Conservation (phyloP, 2,113 vertebrate genomes). For the Myodes glareolus region DNA sequence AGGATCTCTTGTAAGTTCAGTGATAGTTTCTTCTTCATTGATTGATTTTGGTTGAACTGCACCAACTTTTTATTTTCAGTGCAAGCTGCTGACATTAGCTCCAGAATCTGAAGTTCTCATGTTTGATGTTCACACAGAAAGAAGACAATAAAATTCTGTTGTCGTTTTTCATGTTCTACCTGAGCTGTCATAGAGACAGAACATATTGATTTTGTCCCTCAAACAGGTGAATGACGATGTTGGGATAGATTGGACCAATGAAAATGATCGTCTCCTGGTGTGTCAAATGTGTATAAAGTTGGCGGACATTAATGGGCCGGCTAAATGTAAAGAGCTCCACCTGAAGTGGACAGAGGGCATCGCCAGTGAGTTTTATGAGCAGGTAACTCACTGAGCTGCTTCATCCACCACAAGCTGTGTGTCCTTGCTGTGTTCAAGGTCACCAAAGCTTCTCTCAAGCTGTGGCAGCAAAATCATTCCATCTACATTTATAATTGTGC, state of each 20-base stretch:
- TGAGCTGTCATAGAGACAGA: conserved; percentile 28
- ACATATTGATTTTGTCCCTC: conserved; percentile 10
- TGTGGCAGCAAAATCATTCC: neutral
- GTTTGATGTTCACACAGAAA: conserved; percentile 1
- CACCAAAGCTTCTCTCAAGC: neutral
- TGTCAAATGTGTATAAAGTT: conserved; percentile 99
- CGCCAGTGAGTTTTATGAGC: conserved; percentile 98
- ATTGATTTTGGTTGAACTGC: neutral
- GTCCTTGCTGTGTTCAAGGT: neutral
- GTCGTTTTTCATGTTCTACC: neutral
- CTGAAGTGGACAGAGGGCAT: conserved; percentile 98
- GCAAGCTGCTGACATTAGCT: neutral
- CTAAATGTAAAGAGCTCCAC: conserved; percentile 96
- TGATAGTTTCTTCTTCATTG: neutral
- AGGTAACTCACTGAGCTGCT: conserved; percentile 86
- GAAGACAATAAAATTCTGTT: neutral
- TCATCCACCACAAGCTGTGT: neutral
- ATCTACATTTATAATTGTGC: neutral
- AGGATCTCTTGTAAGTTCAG: neutral
- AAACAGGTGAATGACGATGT: conserved; percentile 95
- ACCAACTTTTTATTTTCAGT: conserved; percentile 8
- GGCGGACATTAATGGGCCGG: conserved; percentile 97
- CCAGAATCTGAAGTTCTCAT: neutral
- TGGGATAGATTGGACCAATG: conserved; percentile 99
- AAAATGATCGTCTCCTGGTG: conserved; percentile 96